Conservation (phyloP, 2,797 vertebrate species). For the Psittacula derbiana region DNA sequence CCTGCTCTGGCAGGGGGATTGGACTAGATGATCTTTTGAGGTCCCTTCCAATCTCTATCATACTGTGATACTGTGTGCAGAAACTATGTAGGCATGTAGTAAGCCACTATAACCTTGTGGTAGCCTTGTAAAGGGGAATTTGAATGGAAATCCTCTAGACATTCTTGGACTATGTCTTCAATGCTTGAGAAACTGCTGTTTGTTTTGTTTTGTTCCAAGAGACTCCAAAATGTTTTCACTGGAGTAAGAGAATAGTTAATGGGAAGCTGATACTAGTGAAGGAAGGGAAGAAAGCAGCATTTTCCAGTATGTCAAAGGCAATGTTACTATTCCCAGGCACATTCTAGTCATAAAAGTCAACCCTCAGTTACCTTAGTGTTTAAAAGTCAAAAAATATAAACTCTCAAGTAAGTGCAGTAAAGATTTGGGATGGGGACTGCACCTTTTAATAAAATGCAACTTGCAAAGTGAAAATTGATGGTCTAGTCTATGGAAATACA, state of each 20-base stretch:
- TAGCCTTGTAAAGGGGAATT: background rate
- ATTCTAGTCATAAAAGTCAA: background rate
- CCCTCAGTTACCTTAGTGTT: background rate
- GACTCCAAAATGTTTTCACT: background rate
- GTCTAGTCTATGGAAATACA: background rate
- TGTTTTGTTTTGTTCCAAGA: background rate
- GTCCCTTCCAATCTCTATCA: no score
- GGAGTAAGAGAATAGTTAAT: background rate
- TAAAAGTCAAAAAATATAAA: background rate
- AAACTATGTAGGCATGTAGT: background rate
- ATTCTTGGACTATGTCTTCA: background rate
- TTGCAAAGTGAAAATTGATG: background rate
- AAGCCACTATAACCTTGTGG: background rate
- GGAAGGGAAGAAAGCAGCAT: accelerated
- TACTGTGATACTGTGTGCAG: no score
- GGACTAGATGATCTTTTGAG: no score
- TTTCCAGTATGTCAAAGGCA: background rate
- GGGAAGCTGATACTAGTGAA: background rate
- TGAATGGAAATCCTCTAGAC: background rate
- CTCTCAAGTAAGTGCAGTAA: background rate
- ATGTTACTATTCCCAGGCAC: background rate
- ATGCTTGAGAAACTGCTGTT: accelerated
- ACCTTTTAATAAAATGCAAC: background rate
- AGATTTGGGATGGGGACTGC: background rate
- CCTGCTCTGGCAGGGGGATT: no score